These are phyloP conservation scores for Adelosebastes latens DNA, from an alignment of 2,797 vertebrate species.

Conservation along the genomic window DNA sequence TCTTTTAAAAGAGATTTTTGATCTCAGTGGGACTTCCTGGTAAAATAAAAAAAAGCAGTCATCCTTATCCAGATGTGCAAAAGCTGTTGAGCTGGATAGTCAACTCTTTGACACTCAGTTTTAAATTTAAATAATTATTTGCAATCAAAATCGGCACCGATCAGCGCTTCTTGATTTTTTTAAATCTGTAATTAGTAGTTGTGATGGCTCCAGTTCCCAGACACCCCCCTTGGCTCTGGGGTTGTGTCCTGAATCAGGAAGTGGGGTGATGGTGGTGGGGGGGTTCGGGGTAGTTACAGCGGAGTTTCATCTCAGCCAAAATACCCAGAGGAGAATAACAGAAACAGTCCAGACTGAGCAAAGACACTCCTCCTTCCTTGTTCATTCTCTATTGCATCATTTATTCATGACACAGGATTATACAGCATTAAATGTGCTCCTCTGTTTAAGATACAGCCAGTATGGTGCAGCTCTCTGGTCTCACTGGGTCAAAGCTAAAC, in stretches of 20 bases:
- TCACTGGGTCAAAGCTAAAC: slow-evolving; percentile 21
- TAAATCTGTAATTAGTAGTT: slow-evolving; percentile 14
- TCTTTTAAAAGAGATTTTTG: no score
- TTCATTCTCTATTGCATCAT: slow-evolving; percentile 64
- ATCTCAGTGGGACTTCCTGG: no score
- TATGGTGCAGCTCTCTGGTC: neutral
- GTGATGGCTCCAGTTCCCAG: slow-evolving; percentile 41
- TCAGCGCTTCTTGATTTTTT: neutral
- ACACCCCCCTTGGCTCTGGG: neutral
- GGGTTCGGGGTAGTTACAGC: slow-evolving; percentile 8
- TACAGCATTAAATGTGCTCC: slow-evolving; percentile 39
- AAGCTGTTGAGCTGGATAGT: neutral
- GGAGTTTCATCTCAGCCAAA: slow-evolving; percentile 68
- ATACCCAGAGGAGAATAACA: slow-evolving; percentile 71
- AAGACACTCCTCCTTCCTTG: slow-evolving; percentile 48
- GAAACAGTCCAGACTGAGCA: slow-evolving; percentile 58
- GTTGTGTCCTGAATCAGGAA: slow-evolving; percentile 61
- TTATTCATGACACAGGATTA: slow-evolving; percentile 71
- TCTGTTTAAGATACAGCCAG: slow-evolving; percentile 33
- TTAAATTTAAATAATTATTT: slow-evolving; percentile 7
- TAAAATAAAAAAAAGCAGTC: neutral
- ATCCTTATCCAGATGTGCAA: neutral
- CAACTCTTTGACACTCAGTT: neutral
- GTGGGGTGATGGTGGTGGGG: neutral
- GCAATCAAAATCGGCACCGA: neutral